phyloP scores from a whole-genome alignment of 2,797 vertebrate genomes.

The Nasua narica region DNA sequence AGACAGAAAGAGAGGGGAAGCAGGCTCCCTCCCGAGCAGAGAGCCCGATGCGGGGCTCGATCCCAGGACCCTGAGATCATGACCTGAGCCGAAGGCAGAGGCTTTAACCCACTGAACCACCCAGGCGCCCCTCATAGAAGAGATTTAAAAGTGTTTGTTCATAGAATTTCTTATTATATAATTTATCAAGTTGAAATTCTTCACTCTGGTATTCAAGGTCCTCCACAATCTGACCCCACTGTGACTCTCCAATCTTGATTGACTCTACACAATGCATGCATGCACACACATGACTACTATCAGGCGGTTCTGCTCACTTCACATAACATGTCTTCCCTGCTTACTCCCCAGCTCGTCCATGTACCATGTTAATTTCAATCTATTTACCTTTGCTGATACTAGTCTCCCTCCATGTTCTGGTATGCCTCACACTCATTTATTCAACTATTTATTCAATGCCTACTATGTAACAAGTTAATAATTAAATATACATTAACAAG shows the following conservation, averaged over 20 bases:
- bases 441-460: neutral
- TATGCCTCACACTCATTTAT: neutral
- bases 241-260: neutral
- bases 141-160: neutral
- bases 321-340: neutral
- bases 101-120: too few species aligned
- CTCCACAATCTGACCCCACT: neutral
- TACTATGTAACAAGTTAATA: neutral
- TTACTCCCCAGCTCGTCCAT: neutral
- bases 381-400: neutral
- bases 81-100: too few species aligned
- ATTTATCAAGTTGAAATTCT: conserved; percentile 8
- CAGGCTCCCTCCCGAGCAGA: too few species aligned
- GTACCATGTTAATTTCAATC: neutral
- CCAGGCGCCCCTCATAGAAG: too few species aligned
- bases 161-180: conserved; percentile 15
- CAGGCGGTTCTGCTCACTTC: neutral
- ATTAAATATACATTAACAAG: neutral
- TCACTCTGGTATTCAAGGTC: neutral
- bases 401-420: neutral
- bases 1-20: too few species aligned
- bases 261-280: neutral
- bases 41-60: too few species aligned
- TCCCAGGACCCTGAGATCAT: too few species aligned
- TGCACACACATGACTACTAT: neutral